Evolutionary conservation across 2,113 vertebrate species (phyloP).

Genomic region (Tapirus terrestris): DNA sequence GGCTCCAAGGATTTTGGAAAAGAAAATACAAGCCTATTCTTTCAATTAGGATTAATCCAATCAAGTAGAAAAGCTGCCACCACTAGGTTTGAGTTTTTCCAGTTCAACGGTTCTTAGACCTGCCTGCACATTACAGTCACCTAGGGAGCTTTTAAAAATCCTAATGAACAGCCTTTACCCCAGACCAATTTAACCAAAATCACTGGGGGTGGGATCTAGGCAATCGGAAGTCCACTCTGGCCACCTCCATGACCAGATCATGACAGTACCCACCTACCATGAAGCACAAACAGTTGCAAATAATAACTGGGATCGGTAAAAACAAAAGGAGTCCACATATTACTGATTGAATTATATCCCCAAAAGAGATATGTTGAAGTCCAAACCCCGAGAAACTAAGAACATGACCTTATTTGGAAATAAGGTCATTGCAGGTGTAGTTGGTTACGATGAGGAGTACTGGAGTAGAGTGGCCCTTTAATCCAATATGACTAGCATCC

Average conservation of each 20-base stretch:
- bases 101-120: background rate
- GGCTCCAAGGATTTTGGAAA: background rate
- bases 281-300: background rate
- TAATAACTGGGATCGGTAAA: background rate
- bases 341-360: fast-evolving
- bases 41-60: background rate
- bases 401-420: background rate
- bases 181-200: background rate
- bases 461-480: background rate
- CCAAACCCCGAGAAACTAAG: background rate
- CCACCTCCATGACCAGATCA: background rate
- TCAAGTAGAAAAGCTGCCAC: slow-evolving; percentile 28
- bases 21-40: slow-evolving; percentile 19
- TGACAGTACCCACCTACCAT: no score
- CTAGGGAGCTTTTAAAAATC: background rate
- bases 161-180: background rate
- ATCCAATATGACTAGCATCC: background rate
- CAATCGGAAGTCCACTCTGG: background rate
- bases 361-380: background rate
- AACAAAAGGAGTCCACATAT: background rate
- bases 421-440: background rate
- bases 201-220: background rate
- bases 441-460: background rate
- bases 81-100: background rate
- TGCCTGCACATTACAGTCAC: background rate